Evolutionary conservation across 2,113 vertebrate species (phyloP), one percentile per base, ranked within the genome.

Genomic region (Bos javanicus): DNA sequence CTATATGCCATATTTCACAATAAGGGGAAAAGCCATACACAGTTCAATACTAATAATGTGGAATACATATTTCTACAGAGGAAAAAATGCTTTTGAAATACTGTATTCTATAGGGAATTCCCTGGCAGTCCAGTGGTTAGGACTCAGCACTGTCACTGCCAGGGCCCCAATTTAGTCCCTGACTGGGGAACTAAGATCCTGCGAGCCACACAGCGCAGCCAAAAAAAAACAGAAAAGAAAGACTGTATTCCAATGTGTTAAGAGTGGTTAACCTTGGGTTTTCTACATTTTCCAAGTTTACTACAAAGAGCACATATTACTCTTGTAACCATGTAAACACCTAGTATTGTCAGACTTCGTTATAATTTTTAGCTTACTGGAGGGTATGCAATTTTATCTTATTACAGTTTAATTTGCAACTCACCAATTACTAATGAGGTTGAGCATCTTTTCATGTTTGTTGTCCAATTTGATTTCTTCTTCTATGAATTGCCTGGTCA

Each of bases 401-500:
- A 60, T 90, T 90, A 92, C 25, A 76, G 25, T 50, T 92, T 87
- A 83, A 93, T 88, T 60, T 94, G 81, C 43, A 95, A 43, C 36
- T 71, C 57, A 89, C 80, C 5, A 21, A 48, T 87, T 86, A 71
- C 56, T 97, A 95, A 87, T 95, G 81, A 94, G 57, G 43, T n/a
- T 92, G 50, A 87, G 59, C 26, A 87, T 94, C 71, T 78, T 90
- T 90, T 94, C 76, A 80, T 48, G 71, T 85, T 94, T 88, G 83
- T 57, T 97, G 89, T 93, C 54, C 59, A 85, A 64, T 97, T 62
- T 96, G 85, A 92, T 91, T 94, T 94, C 74, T 74, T 89, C 60
- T 91, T 80, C 87, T 87, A 87, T 33, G 50, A 96, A 86, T 23
- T 95, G 25, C 33, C 28, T 93, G n/a, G 43, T 43, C 54, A 97